These are phyloP conservation scores for Sisyra nigra DNA, from an alignment of 2,888 invertebrate species.

Conservation along the genomic window DNA sequence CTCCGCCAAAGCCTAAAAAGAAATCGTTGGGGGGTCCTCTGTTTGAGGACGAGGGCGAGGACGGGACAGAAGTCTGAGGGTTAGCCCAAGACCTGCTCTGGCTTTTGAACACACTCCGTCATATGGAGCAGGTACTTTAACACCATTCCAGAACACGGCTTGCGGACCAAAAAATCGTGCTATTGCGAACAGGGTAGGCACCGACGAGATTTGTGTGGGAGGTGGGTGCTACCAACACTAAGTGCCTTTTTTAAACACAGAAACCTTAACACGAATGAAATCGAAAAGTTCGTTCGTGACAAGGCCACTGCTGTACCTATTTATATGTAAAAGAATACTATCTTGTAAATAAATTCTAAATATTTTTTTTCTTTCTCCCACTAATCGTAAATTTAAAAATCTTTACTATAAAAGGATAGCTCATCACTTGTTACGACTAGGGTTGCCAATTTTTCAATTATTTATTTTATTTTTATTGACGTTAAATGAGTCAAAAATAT, in stretches of 20 bases:
- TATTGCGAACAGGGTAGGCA: conserved; percentile 1
- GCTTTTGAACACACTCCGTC: conserved; percentile 19
- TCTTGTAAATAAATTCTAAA: no score
- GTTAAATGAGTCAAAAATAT: no score
- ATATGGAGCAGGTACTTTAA: conserved; percentile 8
- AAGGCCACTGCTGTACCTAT: no score
- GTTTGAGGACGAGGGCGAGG: conserved; percentile 78
- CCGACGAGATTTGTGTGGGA: neutral
- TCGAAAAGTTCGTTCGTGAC: neutral
- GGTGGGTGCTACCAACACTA: no score
- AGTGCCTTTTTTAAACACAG: neutral
- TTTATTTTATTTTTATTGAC: no score
- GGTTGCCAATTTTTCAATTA: no score
- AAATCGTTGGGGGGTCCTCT: conserved; percentile 54
- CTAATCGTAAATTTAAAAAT: no score
- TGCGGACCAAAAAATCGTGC: conserved; percentile 3
- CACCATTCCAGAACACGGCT: neutral
- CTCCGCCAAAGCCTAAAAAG: conserved; percentile 73
- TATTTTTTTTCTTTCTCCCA: no score
- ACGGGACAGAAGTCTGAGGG: conserved; percentile 73
- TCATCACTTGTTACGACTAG: no score
- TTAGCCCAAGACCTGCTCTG: conserved; percentile 25
- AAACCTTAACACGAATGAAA: neutral
- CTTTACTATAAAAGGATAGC: no score
- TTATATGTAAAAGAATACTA: no score